Percentiles rank a stretch among this genome's conserved stretches.
Conservation (phyloP, 2,888 invertebrate species). For the Apoda limacodes region DNA sequence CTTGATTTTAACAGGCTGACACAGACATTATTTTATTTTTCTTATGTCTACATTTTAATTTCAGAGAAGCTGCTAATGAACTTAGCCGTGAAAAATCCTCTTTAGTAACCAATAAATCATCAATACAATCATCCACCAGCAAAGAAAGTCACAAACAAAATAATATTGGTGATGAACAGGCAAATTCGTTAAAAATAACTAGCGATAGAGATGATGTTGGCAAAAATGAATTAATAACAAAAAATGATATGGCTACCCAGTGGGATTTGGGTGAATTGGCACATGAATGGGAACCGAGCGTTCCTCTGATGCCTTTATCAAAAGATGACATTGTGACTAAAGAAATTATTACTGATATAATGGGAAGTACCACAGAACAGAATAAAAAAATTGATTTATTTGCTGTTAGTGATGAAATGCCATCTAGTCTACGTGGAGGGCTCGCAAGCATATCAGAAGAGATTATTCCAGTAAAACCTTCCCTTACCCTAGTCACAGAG, state of each 20-base stretch:
- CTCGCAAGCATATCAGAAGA: slow-evolving; percentile 24
- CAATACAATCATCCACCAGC: slow-evolving; percentile 21
- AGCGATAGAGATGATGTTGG: slow-evolving; percentile 17
- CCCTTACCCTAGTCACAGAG: slow-evolving; percentile 49
- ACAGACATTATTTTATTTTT: too few species aligned
- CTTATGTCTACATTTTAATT: slow-evolving; percentile 20
- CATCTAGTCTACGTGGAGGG: slow-evolving; percentile 43
- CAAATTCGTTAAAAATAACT: slow-evolving; percentile 17
- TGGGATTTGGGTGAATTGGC: slow-evolving; percentile 40
- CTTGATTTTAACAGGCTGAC: too few species aligned
- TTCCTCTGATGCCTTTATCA: slow-evolving; percentile 37
- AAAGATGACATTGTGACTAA: slow-evolving; percentile 35
- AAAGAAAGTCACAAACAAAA: slow-evolving; percentile 18
- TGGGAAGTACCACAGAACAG: slow-evolving; percentile 27
- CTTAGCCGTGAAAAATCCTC: slow-evolving; percentile 48
- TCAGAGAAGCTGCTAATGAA: slow-evolving; percentile 53
- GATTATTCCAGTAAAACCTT: slow-evolving; percentile 29
- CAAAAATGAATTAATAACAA: slow-evolving; percentile 22
- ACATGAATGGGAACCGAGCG: slow-evolving; percentile 38
- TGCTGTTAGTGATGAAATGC: slow-evolving; percentile 60
- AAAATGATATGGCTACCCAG: slow-evolving; percentile 51
- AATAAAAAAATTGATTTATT: slow-evolving; percentile 44
- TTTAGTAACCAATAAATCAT: slow-evolving; percentile 28
- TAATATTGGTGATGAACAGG: slow-evolving; percentile 16
- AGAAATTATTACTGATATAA: slow-evolving; percentile 26